Evolutionary conservation across 1,140 invertebrate species (phyloP).

Genomic region (Nephila pilipes): DNA sequence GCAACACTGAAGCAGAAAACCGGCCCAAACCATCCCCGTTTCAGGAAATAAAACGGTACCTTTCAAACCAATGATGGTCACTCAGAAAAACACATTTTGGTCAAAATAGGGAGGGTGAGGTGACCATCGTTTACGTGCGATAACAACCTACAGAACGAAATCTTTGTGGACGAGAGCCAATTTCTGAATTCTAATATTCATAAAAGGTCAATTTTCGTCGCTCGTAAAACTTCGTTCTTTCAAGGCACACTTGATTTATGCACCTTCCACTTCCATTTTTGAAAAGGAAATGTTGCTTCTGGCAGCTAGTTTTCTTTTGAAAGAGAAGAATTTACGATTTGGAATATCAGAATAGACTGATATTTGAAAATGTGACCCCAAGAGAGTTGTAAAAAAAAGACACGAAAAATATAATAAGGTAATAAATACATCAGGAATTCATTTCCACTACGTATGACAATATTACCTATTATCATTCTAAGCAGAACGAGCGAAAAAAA

Average conservation of each 20-base stretch:
- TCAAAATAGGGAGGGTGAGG: neutral
- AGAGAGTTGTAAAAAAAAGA: neutral
- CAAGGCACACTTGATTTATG: constrained; percentile 34
- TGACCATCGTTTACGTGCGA: constrained; percentile 30
- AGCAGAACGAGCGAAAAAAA: too few species aligned
- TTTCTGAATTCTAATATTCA: constrained; percentile 72
- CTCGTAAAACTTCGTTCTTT: constrained; percentile 38
- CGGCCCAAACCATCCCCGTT: neutral
- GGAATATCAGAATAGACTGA: neutral
- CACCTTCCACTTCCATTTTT: neutral
- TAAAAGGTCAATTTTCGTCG: constrained; percentile 63
- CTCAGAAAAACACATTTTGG: neutral
- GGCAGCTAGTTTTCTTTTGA: neutral
- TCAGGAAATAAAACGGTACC: neutral
- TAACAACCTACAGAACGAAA: neutral
- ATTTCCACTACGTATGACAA: too few species aligned
- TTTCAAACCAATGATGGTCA: neutral
- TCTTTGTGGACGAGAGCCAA: constrained; percentile 51
- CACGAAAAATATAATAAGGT: neutral
- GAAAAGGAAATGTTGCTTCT: neutral
- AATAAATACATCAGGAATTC: neutral
- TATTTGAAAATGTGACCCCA: neutral
- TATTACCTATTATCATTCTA: too few species aligned
- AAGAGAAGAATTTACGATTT: neutral
- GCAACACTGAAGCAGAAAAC: neutral